A percentile compares a stretch with the other conserved stretches of the same genome.
phyloP scores from a whole-genome alignment of 2,888 invertebrate genomes.

The Euzophera pinguis region DNA sequence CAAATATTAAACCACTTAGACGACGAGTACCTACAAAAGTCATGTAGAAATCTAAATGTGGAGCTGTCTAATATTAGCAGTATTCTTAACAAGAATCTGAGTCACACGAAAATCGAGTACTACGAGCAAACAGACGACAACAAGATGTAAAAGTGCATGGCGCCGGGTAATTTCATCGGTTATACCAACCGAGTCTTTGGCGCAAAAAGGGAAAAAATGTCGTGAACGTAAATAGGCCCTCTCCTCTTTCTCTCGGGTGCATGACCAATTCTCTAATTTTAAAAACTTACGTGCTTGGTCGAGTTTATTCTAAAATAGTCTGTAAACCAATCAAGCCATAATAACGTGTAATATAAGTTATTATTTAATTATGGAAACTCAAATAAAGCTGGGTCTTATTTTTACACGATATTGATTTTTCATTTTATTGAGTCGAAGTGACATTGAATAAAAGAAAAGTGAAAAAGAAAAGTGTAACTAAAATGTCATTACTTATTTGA shows the following conservation, averaged over 20 bases:
- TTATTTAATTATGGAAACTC: neutral
- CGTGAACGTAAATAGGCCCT: conserved; percentile 58
- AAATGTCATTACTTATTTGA: neutral
- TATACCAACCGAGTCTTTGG: conserved; percentile 36
- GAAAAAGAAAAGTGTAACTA: neutral
- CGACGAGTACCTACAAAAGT: neutral
- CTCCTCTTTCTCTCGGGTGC: conserved; percentile 37
- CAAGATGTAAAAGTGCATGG: conserved; percentile 57
- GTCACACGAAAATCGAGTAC: conserved; percentile 62
- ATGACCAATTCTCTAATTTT: conserved; percentile 74
- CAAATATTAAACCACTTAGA: neutral
- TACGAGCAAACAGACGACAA: conserved; percentile 51
- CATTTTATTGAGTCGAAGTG: neutral
- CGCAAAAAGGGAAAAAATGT: conserved; percentile 62
- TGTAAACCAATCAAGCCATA: conserved; percentile 19
- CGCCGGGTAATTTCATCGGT: conserved; percentile 70
- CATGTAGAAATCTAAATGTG: conserved; percentile 2
- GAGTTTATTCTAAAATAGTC: conserved; percentile 27
- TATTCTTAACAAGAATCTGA: conserved; percentile 62
- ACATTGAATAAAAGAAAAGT: neutral
- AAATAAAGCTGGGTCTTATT: neutral
- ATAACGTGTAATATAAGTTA: neutral
- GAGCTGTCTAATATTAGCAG: conserved; percentile 22
- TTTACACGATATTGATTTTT: neutral
- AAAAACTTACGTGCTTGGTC: conserved; percentile 30